Evolutionary conservation across 2,888 invertebrate genomes (phyloP), one percentile per base, ranked within the genome.

Genomic region (Catocala fraxini): DNA sequence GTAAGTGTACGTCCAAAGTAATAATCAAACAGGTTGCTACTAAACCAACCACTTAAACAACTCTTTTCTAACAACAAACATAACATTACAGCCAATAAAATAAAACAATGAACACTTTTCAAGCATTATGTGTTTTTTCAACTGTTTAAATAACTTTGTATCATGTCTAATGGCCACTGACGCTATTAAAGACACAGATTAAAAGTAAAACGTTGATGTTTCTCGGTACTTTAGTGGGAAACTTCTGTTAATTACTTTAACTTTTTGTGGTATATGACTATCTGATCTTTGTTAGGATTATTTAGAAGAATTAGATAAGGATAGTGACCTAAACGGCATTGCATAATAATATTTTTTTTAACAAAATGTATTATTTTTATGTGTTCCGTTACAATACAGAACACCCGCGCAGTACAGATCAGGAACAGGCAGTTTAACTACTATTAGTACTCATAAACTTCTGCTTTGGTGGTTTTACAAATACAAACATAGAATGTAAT

Each of bases 171-270:
- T 79, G 71, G 71, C 68, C 63, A 65, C 51, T 56, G 12, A 64
- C 57, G 75, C 70, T 78, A 79, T 77, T 75, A 77, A 68, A 70
- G 62, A 65, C 65, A 60, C 59, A 71, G 73, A 82, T 81, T 79
- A 81, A 80, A 78, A 76, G 68, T 78, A 71, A 82, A 80, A 80
- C 73, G 74, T 62, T 70, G 65, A 63, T 75, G 64, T 68, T 77
- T 71, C 80, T 65, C 60, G 65, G 77, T 82, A 83, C 75, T 68
- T 77, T 71, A 76, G 82, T 84, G 83, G 80, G 83, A 83, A 83
- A 70, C 60, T 73, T 76, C 67, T 74, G 77, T 78, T 82, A 82
- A 83, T 83, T 81, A 78, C 77, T 68, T 61, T 39, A 51, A 55
- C 43, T 60, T 51, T n/a, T 46, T 62, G 68, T 71, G 71, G 65